phyloP scores from a whole-genome alignment of 2,888 invertebrate genomes.

The Nineta flava region DNA sequence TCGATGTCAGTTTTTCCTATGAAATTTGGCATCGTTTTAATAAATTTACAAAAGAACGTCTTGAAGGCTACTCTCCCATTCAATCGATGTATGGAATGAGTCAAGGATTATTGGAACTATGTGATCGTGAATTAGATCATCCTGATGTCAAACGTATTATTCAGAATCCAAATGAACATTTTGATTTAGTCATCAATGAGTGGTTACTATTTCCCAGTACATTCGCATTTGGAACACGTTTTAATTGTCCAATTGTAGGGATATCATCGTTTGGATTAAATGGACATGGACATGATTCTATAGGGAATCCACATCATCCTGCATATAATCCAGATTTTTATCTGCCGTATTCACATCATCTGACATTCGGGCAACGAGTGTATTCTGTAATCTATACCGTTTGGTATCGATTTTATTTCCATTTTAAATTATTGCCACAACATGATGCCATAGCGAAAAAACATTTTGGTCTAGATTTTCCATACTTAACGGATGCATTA shows the following conservation, averaged over 20 bases:
- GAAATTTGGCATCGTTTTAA: conserved; percentile 10
- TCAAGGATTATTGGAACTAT: conserved; percentile 1
- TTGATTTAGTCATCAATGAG: conserved; percentile 23
- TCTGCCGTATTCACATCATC: conserved; percentile 9
- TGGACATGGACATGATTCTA: conserved; percentile 16
- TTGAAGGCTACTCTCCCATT: conserved; percentile 6
- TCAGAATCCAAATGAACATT: conserved; percentile 16
- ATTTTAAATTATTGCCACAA: conserved; percentile 1
- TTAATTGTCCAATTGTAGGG: conserved; percentile 22
- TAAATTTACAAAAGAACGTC: conserved; percentile 7
- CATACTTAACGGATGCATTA: conserved; percentile 9
- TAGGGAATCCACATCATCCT: conserved; percentile 22
- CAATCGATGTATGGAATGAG: conserved; percentile 8
- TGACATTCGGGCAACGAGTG: conserved; percentile 12
- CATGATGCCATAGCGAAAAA: conserved; percentile 9
- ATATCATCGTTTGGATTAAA: conserved; percentile 20
- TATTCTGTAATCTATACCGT: conserved; percentile 4
- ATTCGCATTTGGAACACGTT: conserved; percentile 19
- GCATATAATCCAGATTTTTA: conserved; percentile 10
- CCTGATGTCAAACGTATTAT: conserved; percentile 18
- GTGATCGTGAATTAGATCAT: background rate
- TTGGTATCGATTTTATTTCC: conserved; percentile 6
- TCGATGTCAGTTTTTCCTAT: conserved; percentile 13
- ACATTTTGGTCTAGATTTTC: conserved; percentile 11
- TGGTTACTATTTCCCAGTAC: conserved; percentile 16